Conservation (phyloP, 2,113 vertebrate genomes). For the Cygnus atratus region DNA sequence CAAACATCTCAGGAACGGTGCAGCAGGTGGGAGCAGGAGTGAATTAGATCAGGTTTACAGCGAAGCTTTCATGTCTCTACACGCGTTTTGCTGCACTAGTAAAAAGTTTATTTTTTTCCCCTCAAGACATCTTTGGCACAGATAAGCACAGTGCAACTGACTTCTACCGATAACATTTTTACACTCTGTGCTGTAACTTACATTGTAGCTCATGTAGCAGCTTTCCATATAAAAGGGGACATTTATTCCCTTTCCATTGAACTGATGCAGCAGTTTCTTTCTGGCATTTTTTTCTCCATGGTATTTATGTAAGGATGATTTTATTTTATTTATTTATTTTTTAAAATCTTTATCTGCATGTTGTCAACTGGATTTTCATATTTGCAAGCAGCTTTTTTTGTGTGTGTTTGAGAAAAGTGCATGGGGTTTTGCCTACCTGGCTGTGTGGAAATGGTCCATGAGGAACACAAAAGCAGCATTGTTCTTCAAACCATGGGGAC, state of each 20-base stretch:
- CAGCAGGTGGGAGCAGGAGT: background rate
- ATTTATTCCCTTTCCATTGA: background rate
- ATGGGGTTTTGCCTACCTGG: fast-evolving
- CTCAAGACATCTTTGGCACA: background rate
- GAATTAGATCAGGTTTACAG: background rate
- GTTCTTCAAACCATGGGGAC: background rate
- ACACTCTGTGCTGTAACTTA: background rate
- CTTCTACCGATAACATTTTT: background rate
- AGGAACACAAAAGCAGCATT: background rate
- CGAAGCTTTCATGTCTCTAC: background rate
- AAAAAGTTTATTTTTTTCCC: background rate
- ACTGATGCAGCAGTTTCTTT: background rate
- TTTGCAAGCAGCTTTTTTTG: background rate
- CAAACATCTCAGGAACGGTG: background rate
- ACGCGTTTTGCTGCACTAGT: background rate
- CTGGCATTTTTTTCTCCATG: background rate
- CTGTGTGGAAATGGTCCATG: background rate
- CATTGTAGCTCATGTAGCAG: background rate
- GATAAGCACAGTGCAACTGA: background rate
- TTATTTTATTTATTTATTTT: background rate
- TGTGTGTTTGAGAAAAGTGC: background rate
- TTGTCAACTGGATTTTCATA: background rate
- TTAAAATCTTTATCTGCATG: background rate
- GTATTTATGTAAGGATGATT: background rate
- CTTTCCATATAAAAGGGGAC: background rate